Evolutionary conservation across 1,140 invertebrate species (phyloP).

Genomic region (Drosophila sproati): DNA sequence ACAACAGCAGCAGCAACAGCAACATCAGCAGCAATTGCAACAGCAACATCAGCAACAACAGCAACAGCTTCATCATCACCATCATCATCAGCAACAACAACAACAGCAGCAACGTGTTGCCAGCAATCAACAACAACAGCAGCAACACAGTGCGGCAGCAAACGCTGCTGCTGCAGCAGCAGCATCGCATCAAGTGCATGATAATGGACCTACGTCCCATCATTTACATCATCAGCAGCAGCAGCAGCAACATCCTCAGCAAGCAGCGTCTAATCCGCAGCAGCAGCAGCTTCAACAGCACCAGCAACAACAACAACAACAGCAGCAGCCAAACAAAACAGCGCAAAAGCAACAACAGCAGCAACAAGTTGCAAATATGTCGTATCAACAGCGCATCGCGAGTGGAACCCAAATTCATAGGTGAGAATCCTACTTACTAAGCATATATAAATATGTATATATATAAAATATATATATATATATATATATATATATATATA

Average conservation of each 20-base stretch:
- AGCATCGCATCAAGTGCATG: constrained; percentile 70
- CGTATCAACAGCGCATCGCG: constrained; percentile 81
- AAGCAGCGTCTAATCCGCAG: constrained; percentile 70
- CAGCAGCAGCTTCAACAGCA: constrained; percentile 45
- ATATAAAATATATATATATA: constrained; percentile 4
- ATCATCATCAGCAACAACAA: constrained; percentile 40
- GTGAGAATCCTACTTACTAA: constrained; percentile 56
- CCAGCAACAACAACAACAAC: constrained; percentile 43
- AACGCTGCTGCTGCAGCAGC: constrained; percentile 60
- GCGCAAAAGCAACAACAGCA: constrained; percentile 56
- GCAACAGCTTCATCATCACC: constrained; percentile 52
- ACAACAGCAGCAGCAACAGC: constrained; percentile 68
- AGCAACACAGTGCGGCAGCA: constrained; percentile 63
- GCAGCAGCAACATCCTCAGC: constrained; percentile 51
- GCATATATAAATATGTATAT: constrained; percentile 16
- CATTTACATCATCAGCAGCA: constrained; percentile 67
- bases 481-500: neutral
- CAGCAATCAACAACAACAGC: constrained; percentile 70
- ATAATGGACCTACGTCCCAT: constrained; percentile 83
- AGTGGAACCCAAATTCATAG: constrained; percentile 83
- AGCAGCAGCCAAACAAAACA: constrained; percentile 50
- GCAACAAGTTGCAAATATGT: constrained; percentile 76
- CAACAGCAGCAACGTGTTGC: constrained; percentile 60
- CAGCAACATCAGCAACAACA: constrained; percentile 49
- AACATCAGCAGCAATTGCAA: constrained; percentile 57